Conservation (phyloP, 2,113 vertebrate genomes). For the Lophochroa leadbeateri region DNA sequence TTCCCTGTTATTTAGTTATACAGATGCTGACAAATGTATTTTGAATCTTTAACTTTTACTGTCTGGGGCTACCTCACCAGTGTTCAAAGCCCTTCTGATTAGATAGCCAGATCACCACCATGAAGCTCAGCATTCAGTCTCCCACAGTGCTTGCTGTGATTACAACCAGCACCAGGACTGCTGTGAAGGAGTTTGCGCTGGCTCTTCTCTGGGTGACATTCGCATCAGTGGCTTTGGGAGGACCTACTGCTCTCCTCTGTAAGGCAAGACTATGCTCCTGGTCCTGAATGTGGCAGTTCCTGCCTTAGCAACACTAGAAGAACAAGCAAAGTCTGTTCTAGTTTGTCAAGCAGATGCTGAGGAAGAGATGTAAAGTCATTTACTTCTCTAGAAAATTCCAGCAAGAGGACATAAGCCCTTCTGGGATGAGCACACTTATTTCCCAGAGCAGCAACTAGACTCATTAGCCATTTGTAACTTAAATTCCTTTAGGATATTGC, state of each 20-base stretch:
- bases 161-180: not conserved
- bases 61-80: not conserved
- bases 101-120: not conserved
- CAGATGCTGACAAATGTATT: not conserved
- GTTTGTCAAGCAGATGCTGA: not conserved
- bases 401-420: not conserved
- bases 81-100: not conserved
- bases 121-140: not conserved
- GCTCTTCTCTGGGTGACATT: not conserved
- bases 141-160: not conserved
- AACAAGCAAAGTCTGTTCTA: not conserved
- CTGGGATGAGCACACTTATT: not conserved
- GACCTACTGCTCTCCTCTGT: not conserved
- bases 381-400: not conserved
- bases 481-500: not conserved
- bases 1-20: not conserved
- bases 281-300: not conserved
- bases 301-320: not conserved
- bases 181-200: not conserved
- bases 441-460: not conserved
- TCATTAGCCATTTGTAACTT: not conserved
- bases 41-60: not conserved
- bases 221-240: not conserved
- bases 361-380: not conserved
- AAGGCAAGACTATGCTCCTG: rapidly evolving